A percentile compares a stretch with the other conserved stretches of the same genome.
These are phyloP conservation scores for Drosophila sturtevanti DNA, from an alignment of 1,140 invertebrate genomes.

Conservation along the genomic window DNA sequence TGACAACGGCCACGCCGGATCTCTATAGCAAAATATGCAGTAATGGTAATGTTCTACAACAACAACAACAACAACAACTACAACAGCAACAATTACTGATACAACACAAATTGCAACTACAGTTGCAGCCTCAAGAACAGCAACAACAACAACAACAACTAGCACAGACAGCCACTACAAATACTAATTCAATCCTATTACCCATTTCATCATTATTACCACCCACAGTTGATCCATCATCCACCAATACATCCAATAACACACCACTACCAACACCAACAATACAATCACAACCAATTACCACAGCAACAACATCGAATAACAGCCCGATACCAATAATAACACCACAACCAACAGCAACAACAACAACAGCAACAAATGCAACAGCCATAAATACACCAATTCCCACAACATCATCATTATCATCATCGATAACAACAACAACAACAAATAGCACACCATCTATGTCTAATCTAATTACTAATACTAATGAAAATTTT, in stretches of 20 bases:
- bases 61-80: slow-evolving; percentile 38
- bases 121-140: slow-evolving; percentile 46
- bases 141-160: slow-evolving; percentile 39
- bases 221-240: slow-evolving; percentile 69
- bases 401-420: slow-evolving; percentile 25
- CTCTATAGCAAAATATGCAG: slow-evolving; percentile 83
- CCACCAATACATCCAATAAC: slow-evolving; percentile 65
- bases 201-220: slow-evolving; percentile 75
- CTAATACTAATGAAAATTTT: slow-evolving; percentile 80
- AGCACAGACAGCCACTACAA: slow-evolving; percentile 23
- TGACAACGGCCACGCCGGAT: slow-evolving; percentile 83
- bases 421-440: slow-evolving; percentile 28
- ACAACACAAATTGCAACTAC: slow-evolving; percentile 50
- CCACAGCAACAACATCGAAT: not conserved
- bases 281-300: slow-evolving; percentile 35
- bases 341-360: slow-evolving; percentile 17
- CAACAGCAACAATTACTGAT: slow-evolving; percentile 37
- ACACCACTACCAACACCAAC: slow-evolving; percentile 39
- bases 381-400: slow-evolving; percentile 16
- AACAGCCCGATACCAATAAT: slow-evolving; percentile 18
- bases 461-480: slow-evolving; percentile 57
- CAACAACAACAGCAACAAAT: slow-evolving; percentile 28
- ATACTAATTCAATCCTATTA: slow-evolving; percentile 73
- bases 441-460: slow-evolving; percentile 39
- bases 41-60: slow-evolving; percentile 82